Evolutionary conservation across 2,888 invertebrate species (phyloP).

Genomic region (Cabera pusaria): DNA sequence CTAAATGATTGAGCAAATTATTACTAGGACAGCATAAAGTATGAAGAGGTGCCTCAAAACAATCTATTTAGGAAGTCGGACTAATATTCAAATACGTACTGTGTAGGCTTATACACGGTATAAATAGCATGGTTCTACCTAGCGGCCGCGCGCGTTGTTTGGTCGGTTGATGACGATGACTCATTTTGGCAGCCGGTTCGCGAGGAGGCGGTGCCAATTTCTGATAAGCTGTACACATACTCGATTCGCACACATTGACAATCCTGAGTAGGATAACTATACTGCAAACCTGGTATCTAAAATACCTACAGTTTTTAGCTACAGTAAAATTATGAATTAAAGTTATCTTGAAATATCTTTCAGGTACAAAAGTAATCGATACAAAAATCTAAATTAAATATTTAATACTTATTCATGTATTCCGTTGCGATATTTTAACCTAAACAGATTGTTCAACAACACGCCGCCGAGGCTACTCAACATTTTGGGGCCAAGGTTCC

Average conservation of each 20-base stretch:
- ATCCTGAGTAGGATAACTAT: slow-evolving; percentile 20
- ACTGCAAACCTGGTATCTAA: slow-evolving; percentile 34
- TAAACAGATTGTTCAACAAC: slow-evolving; percentile 68
- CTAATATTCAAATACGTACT: slow-evolving; percentile 21
- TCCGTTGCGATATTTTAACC: slow-evolving; percentile 67
- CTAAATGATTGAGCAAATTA: slow-evolving; percentile 46
- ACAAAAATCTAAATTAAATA: slow-evolving; percentile 15
- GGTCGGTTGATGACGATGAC: slow-evolving; percentile 48
- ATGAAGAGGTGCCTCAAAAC: slow-evolving; percentile 33
- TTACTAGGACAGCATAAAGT: slow-evolving; percentile 48
- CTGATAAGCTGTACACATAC: slow-evolving; percentile 50
- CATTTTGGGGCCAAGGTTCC: slow-evolving; percentile 76
- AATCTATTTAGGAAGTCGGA: slow-evolving; percentile 33
- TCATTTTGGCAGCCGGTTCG: slow-evolving; percentile 73
- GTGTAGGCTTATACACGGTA: slow-evolving; percentile 20
- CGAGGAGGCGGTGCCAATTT: slow-evolving; percentile 69
- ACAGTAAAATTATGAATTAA: not conserved
- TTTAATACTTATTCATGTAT: slow-evolving; percentile 45
- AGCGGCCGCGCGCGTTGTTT: slow-evolving; percentile 31
- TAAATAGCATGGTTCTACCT: slow-evolving; percentile 18
- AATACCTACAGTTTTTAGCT: slow-evolving; percentile 18
- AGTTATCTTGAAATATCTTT: not conserved
- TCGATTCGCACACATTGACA: slow-evolving; percentile 51
- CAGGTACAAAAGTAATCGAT: not conserved
- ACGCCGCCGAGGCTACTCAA: slow-evolving; percentile 63